Evolutionary conservation across 2,113 vertebrate genomes (phyloP), one percentile per base, ranked within the genome.

Genomic region (Pseudorhombus dupliciocellatus): DNA sequence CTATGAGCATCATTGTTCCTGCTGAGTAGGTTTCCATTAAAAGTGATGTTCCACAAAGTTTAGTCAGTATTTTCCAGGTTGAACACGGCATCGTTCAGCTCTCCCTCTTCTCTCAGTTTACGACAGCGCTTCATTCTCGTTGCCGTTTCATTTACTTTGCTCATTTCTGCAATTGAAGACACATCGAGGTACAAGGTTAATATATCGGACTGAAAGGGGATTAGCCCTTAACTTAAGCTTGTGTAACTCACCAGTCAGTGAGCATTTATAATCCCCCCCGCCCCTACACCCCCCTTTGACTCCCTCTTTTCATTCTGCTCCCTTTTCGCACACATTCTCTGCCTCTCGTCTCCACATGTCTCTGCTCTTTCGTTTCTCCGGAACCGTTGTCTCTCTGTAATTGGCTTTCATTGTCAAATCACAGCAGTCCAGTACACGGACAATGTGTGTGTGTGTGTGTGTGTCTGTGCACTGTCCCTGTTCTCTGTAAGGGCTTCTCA

Each of bases 391-490:
- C 57, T 73, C 63, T 61, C 73, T 75, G 18, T 85, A 88, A 88
- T 88, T 85, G 80, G 84, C 68, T 75, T 54, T 73, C 74, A 78
- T 70, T 76, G 69, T 84, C 60, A 83, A 66, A 77, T 66, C 73
- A 24, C 44, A 2, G 54, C 63, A 51, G 37, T 37, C 53, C 25
- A 61, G 61, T 30, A 52, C 18, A 31, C 20, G 56, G 11, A 40
- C n/a, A n/a, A n/a, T 44, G 46, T 50, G 37, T 53, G 40, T 68
- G 58, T 53, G 7, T 3, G 31, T 18, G 5, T 8, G 44, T 14
- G 28, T 34, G 61, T 25, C 2, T n/a, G 10, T 58, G 56, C 77
- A 67, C 56, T 68, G 48, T 52, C 66, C 53, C 20, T 37, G 34
- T 55, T 42, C 40, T 73, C 24, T 26, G 55, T n/a, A 15, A 66